Conservation (phyloP, 2,113 vertebrate genomes). For the Scomber colias region DNA sequence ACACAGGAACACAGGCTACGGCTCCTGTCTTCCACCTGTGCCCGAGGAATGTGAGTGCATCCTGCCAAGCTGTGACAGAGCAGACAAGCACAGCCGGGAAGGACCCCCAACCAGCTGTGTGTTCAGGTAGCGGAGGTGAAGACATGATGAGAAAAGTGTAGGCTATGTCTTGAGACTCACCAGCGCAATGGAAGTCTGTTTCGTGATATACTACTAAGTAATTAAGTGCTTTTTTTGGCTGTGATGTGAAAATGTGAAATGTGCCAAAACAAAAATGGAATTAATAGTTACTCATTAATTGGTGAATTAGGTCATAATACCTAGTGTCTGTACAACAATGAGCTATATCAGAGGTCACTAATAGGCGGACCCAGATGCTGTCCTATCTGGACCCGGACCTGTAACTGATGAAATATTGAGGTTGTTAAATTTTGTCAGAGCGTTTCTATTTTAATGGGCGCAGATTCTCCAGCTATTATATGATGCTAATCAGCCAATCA, state of each 20-base stretch:
- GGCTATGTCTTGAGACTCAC: not conserved
- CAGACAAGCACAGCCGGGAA: not conserved
- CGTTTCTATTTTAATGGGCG: no score
- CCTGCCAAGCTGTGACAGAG: conserved; percentile 42
- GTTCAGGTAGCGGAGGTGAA: conserved; percentile 6
- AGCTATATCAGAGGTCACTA: not conserved
- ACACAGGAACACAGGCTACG: conserved; percentile 22
- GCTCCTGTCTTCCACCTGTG: conserved; percentile 52
- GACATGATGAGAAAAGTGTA: not conserved
- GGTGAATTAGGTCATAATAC: not conserved
- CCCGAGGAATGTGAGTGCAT: conserved; percentile 44
- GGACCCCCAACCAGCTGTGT: not conserved
- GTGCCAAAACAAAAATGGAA: not conserved
- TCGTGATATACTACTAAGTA: not conserved
- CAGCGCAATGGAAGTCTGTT: not conserved
- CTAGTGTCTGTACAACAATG: not conserved
- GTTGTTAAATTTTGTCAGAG: no score
- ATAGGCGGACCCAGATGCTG: no score
- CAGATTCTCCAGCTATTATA: no score
- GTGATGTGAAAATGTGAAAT: not conserved
- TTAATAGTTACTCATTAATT: not conserved
- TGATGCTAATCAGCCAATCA: no score
- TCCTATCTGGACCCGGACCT: no score
- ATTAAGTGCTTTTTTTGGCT: not conserved
- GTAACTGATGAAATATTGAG: no score